phyloP scores from a whole-genome alignment of 2,797 vertebrate species.

The Gouania willdenowi region DNA sequence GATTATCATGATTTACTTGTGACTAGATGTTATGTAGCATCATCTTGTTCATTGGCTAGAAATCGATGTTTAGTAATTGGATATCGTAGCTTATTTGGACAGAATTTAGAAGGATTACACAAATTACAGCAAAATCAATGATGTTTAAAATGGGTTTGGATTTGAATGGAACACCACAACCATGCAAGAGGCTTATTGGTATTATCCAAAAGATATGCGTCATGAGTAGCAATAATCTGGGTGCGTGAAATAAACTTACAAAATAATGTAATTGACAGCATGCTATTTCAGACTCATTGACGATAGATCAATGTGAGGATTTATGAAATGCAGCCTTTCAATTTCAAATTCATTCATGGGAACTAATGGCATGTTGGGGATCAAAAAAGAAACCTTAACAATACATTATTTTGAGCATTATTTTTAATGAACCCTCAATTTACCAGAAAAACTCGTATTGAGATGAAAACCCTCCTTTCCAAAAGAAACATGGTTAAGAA shows the following conservation, averaged over 20 bases:
- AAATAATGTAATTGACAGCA: conserved; percentile 10
- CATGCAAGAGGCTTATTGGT: neutral
- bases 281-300: too few species aligned
- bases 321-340: neutral
- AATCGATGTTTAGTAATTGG: conserved; percentile 13
- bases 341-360: too few species aligned
- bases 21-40: too few species aligned
- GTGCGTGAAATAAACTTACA: neutral
- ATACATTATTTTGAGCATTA: too few species aligned
- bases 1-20: too few species aligned
- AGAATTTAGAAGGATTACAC: conserved; percentile 7
- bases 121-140: conserved; percentile 8
- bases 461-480: too few species aligned
- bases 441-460: too few species aligned
- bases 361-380: too few species aligned
- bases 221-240: conserved; percentile 1
- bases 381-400: too few species aligned
- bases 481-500: too few species aligned
- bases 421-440: too few species aligned
- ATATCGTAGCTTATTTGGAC: conserved; percentile 3
- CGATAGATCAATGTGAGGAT: conserved; percentile 7
- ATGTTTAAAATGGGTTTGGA: neutral
- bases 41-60: conserved; percentile 14
- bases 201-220: neutral
- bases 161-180: conserved; percentile 12